Conservation (phyloP, 2,888 invertebrate species). For the Apotomis turbidana region DNA sequence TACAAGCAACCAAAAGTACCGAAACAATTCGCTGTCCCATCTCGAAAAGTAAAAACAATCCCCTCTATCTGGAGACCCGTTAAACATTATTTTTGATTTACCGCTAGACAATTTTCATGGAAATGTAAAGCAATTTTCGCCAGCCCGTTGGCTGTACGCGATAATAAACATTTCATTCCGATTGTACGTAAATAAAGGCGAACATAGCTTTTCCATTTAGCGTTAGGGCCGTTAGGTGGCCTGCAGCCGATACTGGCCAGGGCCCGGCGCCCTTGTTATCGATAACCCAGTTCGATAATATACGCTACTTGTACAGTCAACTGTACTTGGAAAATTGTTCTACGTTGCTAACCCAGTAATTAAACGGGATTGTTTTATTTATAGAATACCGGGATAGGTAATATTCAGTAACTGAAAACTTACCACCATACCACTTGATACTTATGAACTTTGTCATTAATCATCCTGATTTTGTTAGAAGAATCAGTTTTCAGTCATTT, state of each 20-base stretch:
- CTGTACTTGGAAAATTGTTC: too few relatives aligned
- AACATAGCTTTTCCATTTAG: slow-evolving; percentile 34
- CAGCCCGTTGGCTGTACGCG: slow-evolving; percentile 14
- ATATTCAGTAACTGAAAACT: too few relatives aligned
- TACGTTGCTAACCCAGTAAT: too few relatives aligned
- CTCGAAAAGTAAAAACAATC: neutral
- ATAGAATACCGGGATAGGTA: too few relatives aligned
- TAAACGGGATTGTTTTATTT: too few relatives aligned
- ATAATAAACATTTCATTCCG: slow-evolving; percentile 33
- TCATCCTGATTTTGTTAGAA: too few relatives aligned
- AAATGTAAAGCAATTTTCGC: slow-evolving; percentile 27
- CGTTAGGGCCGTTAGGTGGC: slow-evolving; percentile 8
- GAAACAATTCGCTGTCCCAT: neutral
- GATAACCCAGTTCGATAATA: too few relatives aligned
- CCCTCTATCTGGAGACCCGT: neutral
- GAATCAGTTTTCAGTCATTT: too few relatives aligned
- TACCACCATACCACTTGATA: too few relatives aligned
- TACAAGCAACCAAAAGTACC: neutral
- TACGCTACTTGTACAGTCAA: too few relatives aligned
- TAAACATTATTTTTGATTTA: slow-evolving; percentile 43
- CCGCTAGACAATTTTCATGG: slow-evolving; percentile 37
- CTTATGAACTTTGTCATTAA: too few relatives aligned
- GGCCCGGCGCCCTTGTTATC: too few relatives aligned
- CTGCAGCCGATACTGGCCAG: neutral
- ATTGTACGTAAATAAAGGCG: slow-evolving; percentile 23